phyloP scores from a whole-genome alignment of 2,888 invertebrate genomes.

The Antheraea assamensis region DNA sequence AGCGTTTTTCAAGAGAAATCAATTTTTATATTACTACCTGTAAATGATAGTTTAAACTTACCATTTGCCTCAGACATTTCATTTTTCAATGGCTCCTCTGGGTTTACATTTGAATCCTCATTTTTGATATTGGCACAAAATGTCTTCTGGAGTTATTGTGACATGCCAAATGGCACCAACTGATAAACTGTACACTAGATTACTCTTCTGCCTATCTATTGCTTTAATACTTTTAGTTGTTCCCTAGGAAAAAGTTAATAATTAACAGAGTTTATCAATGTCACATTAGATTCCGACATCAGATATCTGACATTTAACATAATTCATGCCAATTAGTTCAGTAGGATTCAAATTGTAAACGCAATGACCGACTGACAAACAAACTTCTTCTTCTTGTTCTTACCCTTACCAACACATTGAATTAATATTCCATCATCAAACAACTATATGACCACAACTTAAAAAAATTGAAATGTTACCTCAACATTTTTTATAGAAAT shows the following conservation, averaged over 20 bases:
- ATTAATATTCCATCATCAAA: too few species aligned
- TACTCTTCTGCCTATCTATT: constrained; percentile 12
- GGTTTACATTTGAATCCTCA: not conserved
- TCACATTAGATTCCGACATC: too few species aligned
- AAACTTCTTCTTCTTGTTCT: too few species aligned
- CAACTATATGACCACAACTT: too few species aligned
- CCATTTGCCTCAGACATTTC: not conserved
- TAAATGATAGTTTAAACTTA: too few species aligned
- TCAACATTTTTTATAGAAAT: constrained; percentile 29
- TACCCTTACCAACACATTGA: too few species aligned
- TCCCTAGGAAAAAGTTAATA: not conserved
- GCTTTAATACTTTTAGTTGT: not conserved
- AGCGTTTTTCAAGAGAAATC: too few species aligned
- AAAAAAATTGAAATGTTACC: constrained; percentile 32
- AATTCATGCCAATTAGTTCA: too few species aligned
- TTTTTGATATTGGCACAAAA: not conserved
- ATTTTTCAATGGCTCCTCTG: not conserved
- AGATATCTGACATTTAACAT: too few species aligned
- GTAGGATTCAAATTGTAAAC: too few species aligned
- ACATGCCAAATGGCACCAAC: constrained; percentile 20
- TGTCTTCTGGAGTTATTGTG: constrained; percentile 17
- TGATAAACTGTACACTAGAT: not conserved
- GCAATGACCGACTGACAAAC: too few species aligned
- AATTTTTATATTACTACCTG: too few species aligned
- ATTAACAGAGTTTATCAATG: not conserved